Percentiles rank a stretch among this genome's conserved stretches.
These are phyloP conservation scores for Himalopsyche phryganea DNA, from an alignment of 1,140 invertebrate genomes.

Conservation along the genomic window DNA sequence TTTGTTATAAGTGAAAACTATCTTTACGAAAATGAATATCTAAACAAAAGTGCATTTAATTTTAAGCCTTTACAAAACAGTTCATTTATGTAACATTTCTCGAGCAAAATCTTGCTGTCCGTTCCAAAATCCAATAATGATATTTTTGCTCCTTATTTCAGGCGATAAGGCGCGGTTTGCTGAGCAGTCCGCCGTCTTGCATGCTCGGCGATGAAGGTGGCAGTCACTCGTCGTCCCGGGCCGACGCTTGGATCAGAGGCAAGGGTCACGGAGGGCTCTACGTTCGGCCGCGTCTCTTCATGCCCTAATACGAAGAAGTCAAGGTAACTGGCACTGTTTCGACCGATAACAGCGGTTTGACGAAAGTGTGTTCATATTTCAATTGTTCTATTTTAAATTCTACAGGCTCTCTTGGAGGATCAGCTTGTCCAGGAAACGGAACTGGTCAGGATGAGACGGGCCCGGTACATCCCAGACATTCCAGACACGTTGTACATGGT, in stretches of 20 bases:
- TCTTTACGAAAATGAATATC: no score
- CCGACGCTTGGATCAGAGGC: conserved; percentile 84
- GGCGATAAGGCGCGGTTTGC: conserved; percentile 79
- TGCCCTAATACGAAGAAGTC: conserved; percentile 91
- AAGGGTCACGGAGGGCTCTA: conserved; percentile 77
- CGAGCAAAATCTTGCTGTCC: no score
- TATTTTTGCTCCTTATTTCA: conserved; percentile 35
- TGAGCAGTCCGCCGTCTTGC: conserved; percentile 80
- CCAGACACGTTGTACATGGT: conserved; percentile 96
- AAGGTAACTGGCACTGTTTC: conserved; percentile 57
- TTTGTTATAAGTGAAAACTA: no score
- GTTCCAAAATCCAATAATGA: no score
- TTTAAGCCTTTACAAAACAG: no score
- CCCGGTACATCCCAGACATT: conserved; percentile 71
- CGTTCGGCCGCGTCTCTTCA: conserved; percentile 82
- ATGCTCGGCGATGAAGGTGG: conserved; percentile 67
- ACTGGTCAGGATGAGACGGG: conserved; percentile 66
- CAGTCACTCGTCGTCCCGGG: conserved; percentile 40
- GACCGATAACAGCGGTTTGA: not conserved
- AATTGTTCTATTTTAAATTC: conserved; percentile 18
- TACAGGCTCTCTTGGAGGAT: conserved; percentile 74
- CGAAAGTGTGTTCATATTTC: no score
- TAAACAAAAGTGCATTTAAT: no score
- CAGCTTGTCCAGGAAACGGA: conserved; percentile 78
- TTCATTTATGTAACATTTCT: no score